Evolutionary conservation across 1,140 invertebrate genomes (phyloP), one percentile per base, ranked within the genome.

Genomic region (Ectropis grisescens): DNA sequence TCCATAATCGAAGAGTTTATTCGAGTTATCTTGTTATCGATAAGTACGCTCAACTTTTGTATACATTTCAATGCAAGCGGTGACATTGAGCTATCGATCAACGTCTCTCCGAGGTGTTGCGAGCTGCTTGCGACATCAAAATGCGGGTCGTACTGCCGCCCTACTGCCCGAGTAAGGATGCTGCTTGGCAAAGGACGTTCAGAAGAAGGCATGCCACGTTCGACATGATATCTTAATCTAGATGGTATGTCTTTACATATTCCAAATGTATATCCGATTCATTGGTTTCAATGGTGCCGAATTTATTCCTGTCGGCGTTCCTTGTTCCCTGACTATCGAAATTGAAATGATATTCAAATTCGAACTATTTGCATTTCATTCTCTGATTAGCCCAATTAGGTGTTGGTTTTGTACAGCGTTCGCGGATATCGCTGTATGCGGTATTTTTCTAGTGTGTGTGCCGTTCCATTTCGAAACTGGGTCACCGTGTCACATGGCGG

Each of bases 391-490:
- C 27, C 14, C 26, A 44, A 40, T 49, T 40, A 43, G 29, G 19
- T 29, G 45, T 37, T 14, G 36, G 23, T 33, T 41, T 29, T 10
- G 28, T 47, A 46, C 37, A 33, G 35, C 47, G 31, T 56, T 48
- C 47, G 41, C 41, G 38, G 47, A 46, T 49, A 53, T 51, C 48
- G 41, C 13, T 53, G 47, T 51, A 66, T 53, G 54, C 56, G 53
- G 53, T 55, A 62, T 54, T 69, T 62, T 64, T 67, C 69, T 67
- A 78, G 71, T 69, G 58, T 71, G 29, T 47, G 69, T 61, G 50
- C 49, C 60, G 66, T 70, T 80, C 72, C 72, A 78, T 80, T 78
- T 80, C 64, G 49, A 74, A 80, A 78, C 60, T 78, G 54, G 75
- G 75, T 80, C 61, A 80, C 54, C 65, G 53, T 80, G 75, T 80